A percentile compares a stretch with the other conserved stretches of the same genome.
Conservation (phyloP, 1,140 invertebrate species). For the Carcinoscorpius rotundicauda region DNA sequence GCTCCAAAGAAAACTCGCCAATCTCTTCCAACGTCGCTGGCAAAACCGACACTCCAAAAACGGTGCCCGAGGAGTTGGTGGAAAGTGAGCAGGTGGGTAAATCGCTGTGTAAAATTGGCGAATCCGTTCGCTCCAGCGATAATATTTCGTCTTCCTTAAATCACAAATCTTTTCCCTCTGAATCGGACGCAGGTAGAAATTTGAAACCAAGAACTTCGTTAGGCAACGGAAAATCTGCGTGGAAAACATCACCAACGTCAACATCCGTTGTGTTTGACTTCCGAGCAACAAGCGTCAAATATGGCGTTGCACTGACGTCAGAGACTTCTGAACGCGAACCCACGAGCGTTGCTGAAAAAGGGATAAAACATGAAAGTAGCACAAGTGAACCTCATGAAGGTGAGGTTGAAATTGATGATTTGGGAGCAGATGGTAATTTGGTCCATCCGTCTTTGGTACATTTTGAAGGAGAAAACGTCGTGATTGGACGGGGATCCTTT, state of each 20-base stretch:
- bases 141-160: no score
- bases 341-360: slow-evolving; percentile 23
- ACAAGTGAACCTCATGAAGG: slow-evolving; percentile 38
- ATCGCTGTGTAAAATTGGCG: no score
- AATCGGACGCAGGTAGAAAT: not conserved
- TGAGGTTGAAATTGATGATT: slow-evolving; percentile 36
- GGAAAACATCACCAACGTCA: not conserved
- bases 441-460: slow-evolving; percentile 49
- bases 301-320: slow-evolving; percentile 20
- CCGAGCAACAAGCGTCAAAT: slow-evolving; percentile 23
- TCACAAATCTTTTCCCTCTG: no score
- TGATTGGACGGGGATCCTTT: slow-evolving; percentile 72
- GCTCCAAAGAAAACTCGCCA: no score
- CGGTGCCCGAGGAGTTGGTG: no score
- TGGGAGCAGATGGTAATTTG: slow-evolving; percentile 37
- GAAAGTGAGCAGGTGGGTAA: no score
- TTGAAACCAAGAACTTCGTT: not conserved
- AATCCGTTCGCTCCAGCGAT: no score
- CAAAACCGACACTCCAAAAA: no score
- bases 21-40: no score
- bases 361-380: slow-evolving; percentile 40
- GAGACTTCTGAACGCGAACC: slow-evolving; percentile 19
- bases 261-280: slow-evolving; percentile 25
- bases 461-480: slow-evolving; percentile 74
- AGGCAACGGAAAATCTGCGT: slow-evolving; percentile 5